A percentile compares a stretch with the other conserved stretches of the same genome.
Evolutionary conservation across 2,797 vertebrate genomes (phyloP).

Genomic region (Channa striata): DNA sequence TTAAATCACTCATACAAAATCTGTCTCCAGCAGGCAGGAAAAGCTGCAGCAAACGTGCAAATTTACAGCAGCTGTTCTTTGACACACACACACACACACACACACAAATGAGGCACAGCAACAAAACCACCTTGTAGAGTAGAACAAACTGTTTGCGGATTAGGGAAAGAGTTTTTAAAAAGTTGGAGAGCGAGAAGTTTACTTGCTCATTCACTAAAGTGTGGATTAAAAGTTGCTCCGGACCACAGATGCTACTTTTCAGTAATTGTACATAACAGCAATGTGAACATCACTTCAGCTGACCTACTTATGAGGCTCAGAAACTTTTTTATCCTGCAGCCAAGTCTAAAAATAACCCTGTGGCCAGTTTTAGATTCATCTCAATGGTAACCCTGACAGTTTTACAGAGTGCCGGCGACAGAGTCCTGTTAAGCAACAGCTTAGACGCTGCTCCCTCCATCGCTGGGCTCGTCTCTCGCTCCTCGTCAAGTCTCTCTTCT

Average conservation of each 20-base stretch:
- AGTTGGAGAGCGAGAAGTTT: constrained; percentile 56
- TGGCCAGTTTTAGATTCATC: constrained; percentile 83
- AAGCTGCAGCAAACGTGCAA: constrained; percentile 20
- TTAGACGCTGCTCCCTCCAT: constrained; percentile 50
- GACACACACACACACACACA: constrained; percentile 5
- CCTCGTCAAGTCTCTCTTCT: constrained; percentile 31
- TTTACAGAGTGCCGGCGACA: constrained; percentile 80
- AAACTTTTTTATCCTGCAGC: constrained; percentile 84
- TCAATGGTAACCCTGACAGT: constrained; percentile 83
- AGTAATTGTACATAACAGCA: constrained; percentile 84
- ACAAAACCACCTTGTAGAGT: constrained; percentile 45
- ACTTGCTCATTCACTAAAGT: constrained; percentile 69
- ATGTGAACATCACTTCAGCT: constrained; percentile 82
- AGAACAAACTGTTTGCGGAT: constrained; percentile 68
- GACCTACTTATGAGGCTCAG: constrained; percentile 87
- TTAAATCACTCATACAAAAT: constrained; percentile 37
- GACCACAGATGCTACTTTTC: constrained; percentile 79
- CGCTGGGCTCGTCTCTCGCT: constrained; percentile 30
- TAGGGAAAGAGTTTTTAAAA: constrained; percentile 44
- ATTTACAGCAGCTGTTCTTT: constrained; percentile 47
- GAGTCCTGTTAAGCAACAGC: constrained; percentile 73
- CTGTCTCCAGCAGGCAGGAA: constrained; percentile 16
- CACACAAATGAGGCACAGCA: constrained; percentile 26
- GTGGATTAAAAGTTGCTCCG: constrained; percentile 81
- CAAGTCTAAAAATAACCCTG: constrained; percentile 86